A percentile compares a stretch with the other conserved stretches of the same genome.
These are phyloP conservation scores for Celastrina argiolus DNA, from an alignment of 2,888 invertebrate species.

Conservation along the genomic window DNA sequence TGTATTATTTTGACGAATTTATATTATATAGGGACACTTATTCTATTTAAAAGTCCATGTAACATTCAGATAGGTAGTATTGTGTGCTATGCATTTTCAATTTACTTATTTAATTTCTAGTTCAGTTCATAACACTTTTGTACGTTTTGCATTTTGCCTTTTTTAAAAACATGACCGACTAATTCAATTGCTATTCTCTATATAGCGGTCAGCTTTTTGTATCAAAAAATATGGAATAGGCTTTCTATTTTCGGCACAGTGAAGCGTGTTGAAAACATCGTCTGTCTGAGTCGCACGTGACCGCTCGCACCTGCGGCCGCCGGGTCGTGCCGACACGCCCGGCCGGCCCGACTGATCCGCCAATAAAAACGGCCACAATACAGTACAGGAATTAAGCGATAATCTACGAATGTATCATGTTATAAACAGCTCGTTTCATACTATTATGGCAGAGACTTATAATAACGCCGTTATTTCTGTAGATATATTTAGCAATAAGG, in stretches of 20 bases:
- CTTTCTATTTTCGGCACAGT: background rate
- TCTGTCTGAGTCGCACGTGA: constrained; percentile 53
- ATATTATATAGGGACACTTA: too few species aligned
- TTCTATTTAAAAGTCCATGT: too few species aligned
- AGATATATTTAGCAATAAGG: too few species aligned
- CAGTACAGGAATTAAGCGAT: background rate
- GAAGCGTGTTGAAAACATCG: constrained; percentile 38
- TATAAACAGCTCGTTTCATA: background rate
- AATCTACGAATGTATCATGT: background rate
- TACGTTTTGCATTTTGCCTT: background rate
- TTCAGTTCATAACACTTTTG: background rate
- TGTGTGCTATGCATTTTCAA: too few species aligned
- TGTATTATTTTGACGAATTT: too few species aligned
- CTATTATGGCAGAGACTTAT: too few species aligned
- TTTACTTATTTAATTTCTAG: background rate
- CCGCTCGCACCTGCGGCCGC: constrained; percentile 55
- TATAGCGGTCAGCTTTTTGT: constrained; percentile 8
- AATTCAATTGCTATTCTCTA: background rate
- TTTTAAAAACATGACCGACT: background rate
- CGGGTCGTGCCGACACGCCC: constrained; percentile 51
- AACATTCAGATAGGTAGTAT: too few species aligned
- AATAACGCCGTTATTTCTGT: too few species aligned
- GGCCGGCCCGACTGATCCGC: constrained; percentile 30
- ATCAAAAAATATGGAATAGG: background rate
- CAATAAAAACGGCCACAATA: background rate